phyloP scores from a whole-genome alignment of 2,113 vertebrate genomes.

The Rostratula benghalensis region DNA sequence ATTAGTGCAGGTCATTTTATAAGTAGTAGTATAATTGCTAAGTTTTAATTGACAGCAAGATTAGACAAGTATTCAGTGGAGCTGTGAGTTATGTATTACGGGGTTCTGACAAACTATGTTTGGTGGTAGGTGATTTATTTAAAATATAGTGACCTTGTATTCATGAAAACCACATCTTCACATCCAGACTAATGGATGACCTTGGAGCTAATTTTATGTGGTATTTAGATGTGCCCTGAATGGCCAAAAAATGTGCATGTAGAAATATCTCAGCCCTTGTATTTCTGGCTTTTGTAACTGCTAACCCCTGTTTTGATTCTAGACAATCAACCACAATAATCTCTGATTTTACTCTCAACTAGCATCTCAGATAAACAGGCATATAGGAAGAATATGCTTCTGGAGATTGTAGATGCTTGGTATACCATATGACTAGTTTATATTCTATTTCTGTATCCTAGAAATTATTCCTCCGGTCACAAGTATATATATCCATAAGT shows the following conservation, averaged over 20 bases:
- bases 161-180: not conserved
- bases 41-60: not conserved
- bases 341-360: not conserved
- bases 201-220: not conserved
- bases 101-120: not conserved
- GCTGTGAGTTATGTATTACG: not conserved
- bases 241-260: not conserved
- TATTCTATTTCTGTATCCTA: not conserved
- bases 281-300: not conserved
- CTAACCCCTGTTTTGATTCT: not conserved
- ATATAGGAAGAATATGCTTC: not conserved
- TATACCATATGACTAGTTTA: not conserved
- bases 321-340: not conserved
- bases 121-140: not conserved
- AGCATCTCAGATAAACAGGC: not conserved
- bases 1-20: not conserved
- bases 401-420: not conserved
- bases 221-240: not conserved
- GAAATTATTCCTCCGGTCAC: not conserved
- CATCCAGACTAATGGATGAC: not conserved
- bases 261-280: not conserved
- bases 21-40: not conserved
- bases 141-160: not conserved
- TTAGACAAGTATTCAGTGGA: not conserved
- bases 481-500: rapidly evolving